Conservation (phyloP, 2,113 vertebrate genomes). For the Spea multiplicata region DNA sequence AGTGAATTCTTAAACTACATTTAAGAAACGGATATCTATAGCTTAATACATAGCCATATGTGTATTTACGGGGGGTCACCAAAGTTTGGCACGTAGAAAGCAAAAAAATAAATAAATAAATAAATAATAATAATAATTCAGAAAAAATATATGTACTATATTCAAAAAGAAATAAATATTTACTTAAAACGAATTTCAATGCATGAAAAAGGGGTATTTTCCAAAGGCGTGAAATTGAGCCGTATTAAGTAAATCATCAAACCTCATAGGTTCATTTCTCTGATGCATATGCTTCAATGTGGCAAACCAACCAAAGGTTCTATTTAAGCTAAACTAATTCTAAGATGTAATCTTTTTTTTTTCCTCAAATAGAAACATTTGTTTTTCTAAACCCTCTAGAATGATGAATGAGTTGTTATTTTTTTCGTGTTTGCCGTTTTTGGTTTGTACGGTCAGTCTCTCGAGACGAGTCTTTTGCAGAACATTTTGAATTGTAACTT, state of each 20-base stretch:
- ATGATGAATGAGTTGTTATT: slow-evolving; percentile 18
- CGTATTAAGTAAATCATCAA: background rate
- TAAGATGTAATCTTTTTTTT: slow-evolving; percentile 3
- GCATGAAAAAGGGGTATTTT: background rate
- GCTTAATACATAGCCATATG: background rate
- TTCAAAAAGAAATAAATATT: slow-evolving; percentile 12
- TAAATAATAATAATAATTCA: background rate
- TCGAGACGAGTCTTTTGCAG: background rate
- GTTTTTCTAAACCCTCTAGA: background rate
- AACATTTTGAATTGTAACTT: background rate
- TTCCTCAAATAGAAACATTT: background rate
- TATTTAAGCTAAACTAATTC: background rate
- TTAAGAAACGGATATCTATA: background rate
- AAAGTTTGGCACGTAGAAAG: background rate
- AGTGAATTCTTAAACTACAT: background rate
- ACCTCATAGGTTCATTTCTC: background rate
- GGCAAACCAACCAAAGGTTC: background rate
- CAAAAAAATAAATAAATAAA: background rate
- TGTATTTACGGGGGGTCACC: background rate
- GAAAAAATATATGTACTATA: background rate
- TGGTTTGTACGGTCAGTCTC: background rate
- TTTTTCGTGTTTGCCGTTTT: background rate
- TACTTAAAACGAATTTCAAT: background rate
- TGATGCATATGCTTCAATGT: background rate
- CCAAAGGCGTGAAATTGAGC: background rate